phyloP scores from a whole-genome alignment of 2,113 vertebrate species.

The Mystacornis crossleyi region DNA sequence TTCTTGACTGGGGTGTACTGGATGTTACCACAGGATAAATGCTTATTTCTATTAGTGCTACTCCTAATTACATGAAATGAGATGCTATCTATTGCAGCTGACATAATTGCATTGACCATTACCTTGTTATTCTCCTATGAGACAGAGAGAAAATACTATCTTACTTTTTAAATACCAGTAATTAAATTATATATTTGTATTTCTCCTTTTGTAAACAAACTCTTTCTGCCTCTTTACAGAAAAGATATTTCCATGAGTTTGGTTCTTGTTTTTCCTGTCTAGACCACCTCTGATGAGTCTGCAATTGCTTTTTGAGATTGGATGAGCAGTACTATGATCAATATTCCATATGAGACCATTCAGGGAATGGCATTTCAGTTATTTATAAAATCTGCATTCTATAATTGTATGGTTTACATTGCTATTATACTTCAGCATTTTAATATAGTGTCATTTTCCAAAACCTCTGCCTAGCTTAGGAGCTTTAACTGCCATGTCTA shows the following conservation, averaged over 20 bases:
- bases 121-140: constrained; percentile 50
- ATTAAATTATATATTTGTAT: constrained; percentile 6
- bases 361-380: background rate
- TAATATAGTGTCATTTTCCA: background rate
- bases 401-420: background rate
- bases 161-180: constrained; percentile 39
- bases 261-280: background rate
- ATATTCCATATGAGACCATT: background rate
- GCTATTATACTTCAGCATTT: background rate
- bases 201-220: background rate
- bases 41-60: constrained; percentile 37
- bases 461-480: background rate
- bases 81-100: background rate
- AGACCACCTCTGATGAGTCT: background rate
- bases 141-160: constrained; percentile 19
- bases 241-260: background rate
- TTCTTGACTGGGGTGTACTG: background rate
- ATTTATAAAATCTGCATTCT: background rate
- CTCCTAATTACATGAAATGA: constrained; percentile 37
- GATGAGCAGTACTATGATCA: background rate
- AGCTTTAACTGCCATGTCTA: background rate
- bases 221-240: background rate
- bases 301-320: background rate
- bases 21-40: background rate
- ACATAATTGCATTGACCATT: constrained; percentile 48